Base-by-base conservation (phyloP, 1,140 invertebrate genomes). In the Caenorhabditis remanei region DNA sequence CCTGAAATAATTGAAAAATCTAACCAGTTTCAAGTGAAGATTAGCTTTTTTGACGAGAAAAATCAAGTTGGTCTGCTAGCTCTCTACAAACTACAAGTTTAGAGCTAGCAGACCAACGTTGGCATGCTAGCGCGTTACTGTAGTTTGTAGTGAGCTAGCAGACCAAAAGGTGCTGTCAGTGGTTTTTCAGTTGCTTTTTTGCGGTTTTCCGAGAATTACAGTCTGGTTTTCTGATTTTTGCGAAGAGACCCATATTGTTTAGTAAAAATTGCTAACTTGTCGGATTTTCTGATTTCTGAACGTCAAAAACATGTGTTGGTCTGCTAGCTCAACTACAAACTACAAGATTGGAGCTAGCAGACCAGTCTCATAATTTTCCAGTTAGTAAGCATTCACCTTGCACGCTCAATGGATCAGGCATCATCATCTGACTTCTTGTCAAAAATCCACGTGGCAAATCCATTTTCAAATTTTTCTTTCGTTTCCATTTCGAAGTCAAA, bases 341-440 rank as follows among this genome's bases (percentile, higher is more conserved):
- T 58, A 58, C 56, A 58, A 58, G 7, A 21, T 14, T 16, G n/a
- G 13, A 58, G 0, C 1, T 58, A 58, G 56, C 56, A 58, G 56
- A 58, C 56, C 56, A 56, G 55, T n/a, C n/a, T n/a, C n/a, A n/a
- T n/a, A n/a, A n/a, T n/a, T n/a, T n/a, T n/a, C n/a, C n/a, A n/a
- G n/a, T n/a, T n/a, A n/a, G n/a, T n/a, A 53, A 53, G 55, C n/a
- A 5, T 16, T 4, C 46, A 79, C 71, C 71, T 48, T 79, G 46
- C 0, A 79, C 71, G 53, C 71, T 79, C 40, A 79, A 24, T 24
- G 71, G 71, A 79, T 79, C 46, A n/a, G n/a, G 46, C 32, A 32
- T 32, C 32, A 32, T 32, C 32, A 32, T 32, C 32, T 32, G 32
- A 32, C 32, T 32, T 32, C 32, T 32, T 32, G 24, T 63, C 24